Percentiles rank a stretch among this genome's conserved stretches.
These are phyloP conservation scores for Lagenorhynchus albirostris DNA, from an alignment of 2,113 vertebrate genomes.

Conservation along the genomic window DNA sequence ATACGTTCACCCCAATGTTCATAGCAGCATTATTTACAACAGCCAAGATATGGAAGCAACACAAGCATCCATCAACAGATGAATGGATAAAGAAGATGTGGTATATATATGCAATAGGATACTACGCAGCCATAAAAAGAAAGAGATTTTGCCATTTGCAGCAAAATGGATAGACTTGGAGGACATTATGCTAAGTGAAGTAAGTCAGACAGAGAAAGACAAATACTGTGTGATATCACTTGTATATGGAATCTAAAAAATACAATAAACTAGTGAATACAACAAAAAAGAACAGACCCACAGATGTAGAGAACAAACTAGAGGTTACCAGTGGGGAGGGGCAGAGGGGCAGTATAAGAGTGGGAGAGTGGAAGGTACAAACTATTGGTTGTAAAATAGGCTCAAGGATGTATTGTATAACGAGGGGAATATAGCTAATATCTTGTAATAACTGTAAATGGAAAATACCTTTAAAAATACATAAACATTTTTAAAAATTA, in stretches of 20 bases:
- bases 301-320: not conserved
- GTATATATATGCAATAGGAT: accelerated
- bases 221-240: not conserved
- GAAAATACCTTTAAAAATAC: not conserved
- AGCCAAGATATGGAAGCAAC: not conserved
- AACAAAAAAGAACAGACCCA: not conserved
- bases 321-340: not conserved
- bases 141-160: not conserved
- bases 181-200: not conserved
- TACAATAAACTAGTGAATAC: not conserved
- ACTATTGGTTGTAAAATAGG: no score
- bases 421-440: not conserved
- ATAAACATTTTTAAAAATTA: not conserved
- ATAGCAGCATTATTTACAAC: not conserved
- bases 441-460: not conserved
- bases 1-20: not conserved
- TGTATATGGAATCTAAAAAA: not conserved
- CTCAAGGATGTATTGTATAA: not conserved
- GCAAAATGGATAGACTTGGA: not conserved
- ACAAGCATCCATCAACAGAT: not conserved
- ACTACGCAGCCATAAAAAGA: not conserved
- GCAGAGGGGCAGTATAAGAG: not conserved
- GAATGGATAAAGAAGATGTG: not conserved
- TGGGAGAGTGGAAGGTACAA: not conserved
- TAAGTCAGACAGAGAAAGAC: not conserved